phyloP scores from a whole-genome alignment of 2,888 invertebrate genomes.

The Cylindroiulus punctatus region DNA sequence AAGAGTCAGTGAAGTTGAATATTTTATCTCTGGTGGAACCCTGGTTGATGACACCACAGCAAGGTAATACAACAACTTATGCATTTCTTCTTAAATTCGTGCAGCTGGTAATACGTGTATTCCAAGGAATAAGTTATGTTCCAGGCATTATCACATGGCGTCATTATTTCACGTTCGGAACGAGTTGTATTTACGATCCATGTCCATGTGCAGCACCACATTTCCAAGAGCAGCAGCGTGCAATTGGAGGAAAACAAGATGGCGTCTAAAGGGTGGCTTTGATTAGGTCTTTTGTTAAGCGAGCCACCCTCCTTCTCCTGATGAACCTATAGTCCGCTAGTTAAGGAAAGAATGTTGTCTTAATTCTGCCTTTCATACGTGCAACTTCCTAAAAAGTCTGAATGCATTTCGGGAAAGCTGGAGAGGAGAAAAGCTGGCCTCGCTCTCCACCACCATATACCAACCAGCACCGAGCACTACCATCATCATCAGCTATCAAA shows the following conservation, averaged over 20 bases:
- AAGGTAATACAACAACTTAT: too few relatives aligned
- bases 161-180: background rate
- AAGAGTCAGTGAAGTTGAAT: too few relatives aligned
- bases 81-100: too few relatives aligned
- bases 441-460: conserved; percentile 6
- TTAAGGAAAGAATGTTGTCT: conserved; percentile 56
- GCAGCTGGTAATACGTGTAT: too few relatives aligned
- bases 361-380: conserved; percentile 53
- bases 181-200: background rate
- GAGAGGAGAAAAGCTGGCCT: conserved; percentile 40
- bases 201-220: background rate
- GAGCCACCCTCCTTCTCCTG: conserved; percentile 49
- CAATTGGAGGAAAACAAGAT: conserved; percentile 23
- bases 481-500: conserved; percentile 35
- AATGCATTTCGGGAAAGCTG: conserved; percentile 44
- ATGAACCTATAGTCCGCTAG: conserved; percentile 52
- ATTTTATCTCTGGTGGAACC: too few relatives aligned
- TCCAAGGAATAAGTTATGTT: too few relatives aligned
- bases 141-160: background rate
- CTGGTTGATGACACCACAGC: too few relatives aligned
- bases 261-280: conserved; percentile 44
- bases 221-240: background rate
- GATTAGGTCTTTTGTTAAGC: conserved; percentile 49
- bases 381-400: conserved; percentile 46
- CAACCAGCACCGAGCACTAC: background rate